phyloP scores from a whole-genome alignment of 1,140 invertebrate genomes.

The Meloidogyne chitwoodi region DNA sequence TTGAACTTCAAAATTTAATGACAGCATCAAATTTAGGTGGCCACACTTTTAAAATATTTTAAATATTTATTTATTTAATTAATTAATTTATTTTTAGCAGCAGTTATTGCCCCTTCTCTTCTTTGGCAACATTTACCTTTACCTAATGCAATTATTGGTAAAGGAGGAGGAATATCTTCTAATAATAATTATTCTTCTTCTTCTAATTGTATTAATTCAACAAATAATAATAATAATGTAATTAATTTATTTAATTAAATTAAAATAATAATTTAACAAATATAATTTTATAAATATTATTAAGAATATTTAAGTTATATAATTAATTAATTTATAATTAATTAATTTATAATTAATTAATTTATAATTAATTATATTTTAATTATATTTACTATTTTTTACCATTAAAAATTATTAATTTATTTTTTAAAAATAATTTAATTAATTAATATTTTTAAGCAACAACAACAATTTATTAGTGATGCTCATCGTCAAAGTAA shows the following conservation, averaged over 20 bases:
- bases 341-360: no score
- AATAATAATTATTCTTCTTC: neutral
- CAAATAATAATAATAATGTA: neutral
- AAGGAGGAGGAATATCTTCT: neutral
- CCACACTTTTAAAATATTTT: no score
- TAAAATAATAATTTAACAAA: no score
- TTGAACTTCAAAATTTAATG: constrained; percentile 55
- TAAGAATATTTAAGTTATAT: no score
- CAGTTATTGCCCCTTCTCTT: constrained; percentile 56
- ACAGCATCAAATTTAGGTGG: constrained; percentile 51
- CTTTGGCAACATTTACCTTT: constrained; percentile 36
- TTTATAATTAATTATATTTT: no score
- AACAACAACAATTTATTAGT: constrained; percentile 32
- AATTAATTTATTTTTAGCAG: no score
- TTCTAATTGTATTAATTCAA: neutral
- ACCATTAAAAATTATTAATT: no score
- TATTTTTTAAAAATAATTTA: neutral
- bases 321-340: no score
- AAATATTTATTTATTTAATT: no score
- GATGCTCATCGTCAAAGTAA: constrained; percentile 53
- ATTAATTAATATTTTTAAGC: neutral
- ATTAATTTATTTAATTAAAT: neutral
- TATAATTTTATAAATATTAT: no score
- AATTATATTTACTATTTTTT: no score
- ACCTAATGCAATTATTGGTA: neutral